Evolutionary conservation across 2,888 invertebrate genomes (phyloP).

Genomic region (Athalia cordata): DNA sequence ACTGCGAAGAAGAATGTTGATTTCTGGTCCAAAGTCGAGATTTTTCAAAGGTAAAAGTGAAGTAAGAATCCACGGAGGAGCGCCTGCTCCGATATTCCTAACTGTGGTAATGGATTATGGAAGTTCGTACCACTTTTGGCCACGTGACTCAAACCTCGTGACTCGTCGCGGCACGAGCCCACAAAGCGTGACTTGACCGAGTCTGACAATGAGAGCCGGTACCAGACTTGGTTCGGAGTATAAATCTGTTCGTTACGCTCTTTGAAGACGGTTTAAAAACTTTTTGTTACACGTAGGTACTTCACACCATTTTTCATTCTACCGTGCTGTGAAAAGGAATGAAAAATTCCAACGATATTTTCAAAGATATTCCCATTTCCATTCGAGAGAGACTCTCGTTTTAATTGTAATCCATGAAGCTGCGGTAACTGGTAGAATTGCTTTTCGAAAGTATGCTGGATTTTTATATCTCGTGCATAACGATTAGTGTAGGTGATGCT

Average conservation of each 20-base stretch:
- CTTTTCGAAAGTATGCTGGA: too few species aligned
- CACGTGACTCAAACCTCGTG: neutral
- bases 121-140: neutral
- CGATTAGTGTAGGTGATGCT: too few species aligned
- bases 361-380: too few species aligned
- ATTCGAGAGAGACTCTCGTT: too few species aligned
- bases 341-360: too few species aligned
- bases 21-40: too few species aligned
- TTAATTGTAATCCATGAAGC: too few species aligned
- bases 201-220: neutral
- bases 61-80: too few species aligned
- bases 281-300: neutral
- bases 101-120: neutral
- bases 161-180: neutral
- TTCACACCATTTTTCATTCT: neutral
- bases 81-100: neutral
- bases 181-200: neutral
- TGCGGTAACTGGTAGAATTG: too few species aligned
- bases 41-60: too few species aligned
- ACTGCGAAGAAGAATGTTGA: too few species aligned
- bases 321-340: neutral
- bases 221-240: neutral
- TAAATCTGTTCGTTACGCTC: conserved; percentile 9
- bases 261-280: neutral
- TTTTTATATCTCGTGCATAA: too few species aligned